phyloP scores from a whole-genome alignment of 30 jellyfish, hydroid and myxozoan species.

The Rhopilema esculentum region DNA sequence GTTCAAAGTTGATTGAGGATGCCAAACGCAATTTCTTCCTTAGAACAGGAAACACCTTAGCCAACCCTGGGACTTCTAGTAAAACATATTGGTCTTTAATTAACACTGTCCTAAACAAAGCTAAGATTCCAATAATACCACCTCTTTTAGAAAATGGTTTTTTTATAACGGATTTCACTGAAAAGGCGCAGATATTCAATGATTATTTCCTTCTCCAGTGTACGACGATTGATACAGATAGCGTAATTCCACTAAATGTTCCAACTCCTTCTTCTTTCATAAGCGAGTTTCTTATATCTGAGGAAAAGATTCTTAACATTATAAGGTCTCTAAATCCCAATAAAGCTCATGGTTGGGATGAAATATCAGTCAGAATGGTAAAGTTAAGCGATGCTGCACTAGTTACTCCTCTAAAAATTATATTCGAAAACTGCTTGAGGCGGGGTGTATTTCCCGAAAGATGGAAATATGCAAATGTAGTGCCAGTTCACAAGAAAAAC shows the following conservation, averaged over 20 bases:
- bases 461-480: conserved; percentile 66
- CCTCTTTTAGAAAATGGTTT: conserved; percentile 31
- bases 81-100: conserved; percentile 57
- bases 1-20: conserved; percentile 52
- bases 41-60: conserved; percentile 51
- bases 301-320: conserved; percentile 40
- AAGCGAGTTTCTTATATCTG: conserved; percentile 17
- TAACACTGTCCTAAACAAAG: conserved; percentile 22
- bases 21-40: conserved; percentile 49
- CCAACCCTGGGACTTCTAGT: conserved; percentile 50
- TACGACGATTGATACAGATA: conserved; percentile 44
- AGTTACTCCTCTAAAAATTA: conserved; percentile 37
- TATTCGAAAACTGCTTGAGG: conserved; percentile 27
- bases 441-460: conserved; percentile 40
- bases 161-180: conserved; percentile 39
- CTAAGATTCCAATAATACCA: conserved; percentile 50
- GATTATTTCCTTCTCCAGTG: conserved; percentile 57
- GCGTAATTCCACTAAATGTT: conserved; percentile 21
- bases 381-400: conserved; percentile 46
- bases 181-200: conserved; percentile 57
- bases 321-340: conserved; percentile 45
- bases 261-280: background rate
- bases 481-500: conserved; percentile 44
- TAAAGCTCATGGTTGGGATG: conserved; percentile 73
- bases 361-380: conserved; percentile 56